Evolutionary conservation across 2,113 vertebrate genomes (phyloP), one percentile per base, ranked within the genome.

Genomic region (Lophura nycthemera): DNA sequence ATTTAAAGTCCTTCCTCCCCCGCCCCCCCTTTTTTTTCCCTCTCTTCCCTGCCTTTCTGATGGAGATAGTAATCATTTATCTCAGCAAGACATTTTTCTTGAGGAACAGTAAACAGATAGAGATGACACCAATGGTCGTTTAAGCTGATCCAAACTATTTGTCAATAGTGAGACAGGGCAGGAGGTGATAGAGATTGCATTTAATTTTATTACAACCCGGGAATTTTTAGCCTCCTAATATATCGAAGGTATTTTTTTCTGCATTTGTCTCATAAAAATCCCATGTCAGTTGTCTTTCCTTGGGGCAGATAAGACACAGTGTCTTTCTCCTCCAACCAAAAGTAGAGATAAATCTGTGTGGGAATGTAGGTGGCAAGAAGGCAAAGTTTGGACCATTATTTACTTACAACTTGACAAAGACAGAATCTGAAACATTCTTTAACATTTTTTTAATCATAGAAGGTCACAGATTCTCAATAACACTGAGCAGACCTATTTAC

Each of bases 61-160:
- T 93, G 40, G 36, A 92, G 56, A 85, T 78, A 92, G 25, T 64
- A 96, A 92, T 96, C 36, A 90, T 92, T 97, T 96, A 92, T 96
- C 86, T 90, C 56, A 94, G 88, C 45, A 93, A 94, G 74, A 60
- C 29, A 92, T 93, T 96, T 95, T 83, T 93, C 90, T 85, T 91
- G 61, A 96, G 95, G 60, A 96, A 88, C 18, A 94, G 50, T 80
- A 86, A 95, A 85, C 52, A 95, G 88, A 92, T 47, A 94, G 63
- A 92, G 61, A 95, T 92, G 66, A 95, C 69, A 96, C 34, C 50
- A 78, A 24, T 94, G 83, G 82, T 83, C 8, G 1, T 91, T 96
- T 91, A 95, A 89, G 90, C 48, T 63, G 45, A 97, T 93, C 42
- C 42, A 97, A 69, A 61, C 63, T 97, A 92, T 97, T 95, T 96